Evolutionary conservation across 2,113 vertebrate species (phyloP), one percentile per base, ranked within the genome.

Genomic region (Microcebus tavaratra): DNA sequence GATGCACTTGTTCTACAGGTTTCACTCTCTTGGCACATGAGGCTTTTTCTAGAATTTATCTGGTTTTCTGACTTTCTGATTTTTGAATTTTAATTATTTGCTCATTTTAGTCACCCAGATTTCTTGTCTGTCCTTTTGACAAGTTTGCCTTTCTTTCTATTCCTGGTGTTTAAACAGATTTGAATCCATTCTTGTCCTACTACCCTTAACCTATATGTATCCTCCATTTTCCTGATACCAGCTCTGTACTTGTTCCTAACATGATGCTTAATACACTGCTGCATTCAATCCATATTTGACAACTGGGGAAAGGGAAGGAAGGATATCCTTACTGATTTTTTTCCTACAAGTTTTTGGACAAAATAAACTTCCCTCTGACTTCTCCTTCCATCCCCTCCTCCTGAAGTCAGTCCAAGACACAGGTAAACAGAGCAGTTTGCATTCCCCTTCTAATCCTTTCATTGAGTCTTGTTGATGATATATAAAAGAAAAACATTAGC

Each of bases 401-500:
- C 39, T 27, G 12, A 81, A 50, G 7, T 31, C 5, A 85, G 3
- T 63, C 6, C 20, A 83, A 29, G 21, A 48, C 1, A 63, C 20
- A 85, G 21, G 23, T 70, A 81, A 86, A 79, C 45, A 91, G n/a
- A 73, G 67, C 50, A 31, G 72, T 67, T 72, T 87, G 23, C 2
- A n/a, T 93, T 88, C 70, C 31, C 3, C 36, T 81, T 18, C 2
- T 34, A 78, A 84, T 5, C 36, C 34, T 95, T 92, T 45, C 12
- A 4, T 39, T 11, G 76, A 79, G 29, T 76, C 6, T 93, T 93
- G 18, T 45, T 97, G n/a, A 75, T 9, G 5, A 2, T 6, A 50
- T 72, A 72, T 55, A 91, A 50, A 92, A 59, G 53, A 96, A 96
- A 96, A 82, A 73, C 42, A 78, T 78, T 95, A 96, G 73, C 61